Percentiles rank a stretch among this genome's conserved stretches.
phyloP scores from a whole-genome alignment of 2,113 vertebrate species.

The Rhea pennata region DNA sequence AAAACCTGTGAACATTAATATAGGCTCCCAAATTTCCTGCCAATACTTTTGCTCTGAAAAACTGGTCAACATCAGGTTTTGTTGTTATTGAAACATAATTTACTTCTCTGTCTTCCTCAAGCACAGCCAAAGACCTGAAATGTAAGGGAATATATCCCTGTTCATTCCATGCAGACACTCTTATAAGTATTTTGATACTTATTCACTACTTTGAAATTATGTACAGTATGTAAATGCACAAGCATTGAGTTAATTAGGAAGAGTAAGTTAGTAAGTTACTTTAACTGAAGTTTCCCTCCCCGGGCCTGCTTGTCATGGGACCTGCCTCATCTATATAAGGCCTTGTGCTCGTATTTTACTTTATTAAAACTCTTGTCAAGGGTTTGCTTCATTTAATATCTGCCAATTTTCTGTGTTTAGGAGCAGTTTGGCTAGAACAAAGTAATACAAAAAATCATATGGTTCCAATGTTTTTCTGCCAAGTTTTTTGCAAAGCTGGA shows the following conservation, averaged over 20 bases:
- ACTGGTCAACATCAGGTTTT: not conserved
- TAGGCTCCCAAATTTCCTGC: not conserved
- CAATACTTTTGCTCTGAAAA: not conserved
- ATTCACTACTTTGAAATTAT: not conserved
- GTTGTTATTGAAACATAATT: not conserved
- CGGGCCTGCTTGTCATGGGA: not conserved
- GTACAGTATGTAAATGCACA: not conserved
- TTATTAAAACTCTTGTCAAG: not conserved
- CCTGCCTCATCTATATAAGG: not conserved
- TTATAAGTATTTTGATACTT: not conserved
- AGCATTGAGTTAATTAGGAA: not conserved
- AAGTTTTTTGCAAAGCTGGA: not conserved
- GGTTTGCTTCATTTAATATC: not conserved
- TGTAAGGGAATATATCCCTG: not conserved
- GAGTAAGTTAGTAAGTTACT: not conserved
- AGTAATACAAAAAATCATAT: not conserved
- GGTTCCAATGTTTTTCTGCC: not conserved
- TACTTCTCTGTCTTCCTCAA: not conserved
- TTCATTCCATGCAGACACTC: not conserved
- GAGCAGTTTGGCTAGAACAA: not conserved
- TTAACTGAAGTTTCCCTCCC: not conserved
- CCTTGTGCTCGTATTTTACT: not conserved
- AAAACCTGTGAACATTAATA: not conserved
- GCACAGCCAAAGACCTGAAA: not conserved
- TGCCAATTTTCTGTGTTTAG: not conserved